phyloP scores from a whole-genome alignment of 2,797 vertebrate species.

The Gallinago nigripennis region DNA sequence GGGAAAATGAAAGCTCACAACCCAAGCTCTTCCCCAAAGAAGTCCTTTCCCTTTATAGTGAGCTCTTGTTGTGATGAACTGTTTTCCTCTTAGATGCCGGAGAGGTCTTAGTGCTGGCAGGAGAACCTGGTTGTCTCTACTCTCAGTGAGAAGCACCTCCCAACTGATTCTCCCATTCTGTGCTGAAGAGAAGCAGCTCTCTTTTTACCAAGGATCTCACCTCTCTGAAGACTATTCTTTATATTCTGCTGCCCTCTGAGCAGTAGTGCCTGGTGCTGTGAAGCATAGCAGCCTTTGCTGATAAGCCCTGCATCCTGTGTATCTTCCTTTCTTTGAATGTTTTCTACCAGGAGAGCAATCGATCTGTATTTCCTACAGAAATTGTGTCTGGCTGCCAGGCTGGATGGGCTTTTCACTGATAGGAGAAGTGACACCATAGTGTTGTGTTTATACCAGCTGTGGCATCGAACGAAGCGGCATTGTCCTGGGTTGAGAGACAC shows the following conservation, averaged over 20 bases:
- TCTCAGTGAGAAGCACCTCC: background rate
- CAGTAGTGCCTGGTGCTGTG: background rate
- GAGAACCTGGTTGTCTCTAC: background rate
- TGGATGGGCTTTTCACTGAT: background rate
- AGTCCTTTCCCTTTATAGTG: background rate
- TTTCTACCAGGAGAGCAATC: background rate
- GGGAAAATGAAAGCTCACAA: background rate
- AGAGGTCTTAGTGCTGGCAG: background rate
- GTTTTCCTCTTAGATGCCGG: background rate
- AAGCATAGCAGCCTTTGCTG: background rate
- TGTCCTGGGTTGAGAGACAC: too few species aligned
- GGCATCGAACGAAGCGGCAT: background rate
- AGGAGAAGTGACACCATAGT: background rate
- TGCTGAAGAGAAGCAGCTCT: background rate
- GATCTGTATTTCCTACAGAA: background rate
- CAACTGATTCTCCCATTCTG: background rate
- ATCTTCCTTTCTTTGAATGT: background rate
- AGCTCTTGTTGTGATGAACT: background rate
- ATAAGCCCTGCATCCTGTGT: background rate
- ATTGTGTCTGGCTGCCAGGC: background rate
- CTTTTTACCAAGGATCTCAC: background rate
- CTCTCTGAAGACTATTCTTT: background rate
- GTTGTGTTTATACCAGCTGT: background rate
- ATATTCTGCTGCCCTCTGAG: background rate
- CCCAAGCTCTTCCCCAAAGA: background rate